phyloP scores from a whole-genome alignment of 2,888 invertebrate species.

The Sipunculus nudus region DNA sequence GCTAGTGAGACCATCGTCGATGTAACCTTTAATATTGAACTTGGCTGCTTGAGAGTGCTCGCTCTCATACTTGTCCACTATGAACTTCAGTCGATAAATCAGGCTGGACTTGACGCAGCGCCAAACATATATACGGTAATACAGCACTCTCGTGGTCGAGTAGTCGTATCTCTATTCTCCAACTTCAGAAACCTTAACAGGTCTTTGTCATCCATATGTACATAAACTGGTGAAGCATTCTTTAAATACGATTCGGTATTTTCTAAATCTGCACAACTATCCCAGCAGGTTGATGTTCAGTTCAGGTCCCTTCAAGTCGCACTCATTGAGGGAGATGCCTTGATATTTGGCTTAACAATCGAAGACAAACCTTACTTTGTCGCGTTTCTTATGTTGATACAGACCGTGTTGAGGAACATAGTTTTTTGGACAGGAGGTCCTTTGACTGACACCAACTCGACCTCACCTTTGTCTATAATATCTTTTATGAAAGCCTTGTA shows the following conservation, averaged over 20 bases:
- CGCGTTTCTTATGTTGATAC: not conserved
- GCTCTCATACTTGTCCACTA: not conserved
- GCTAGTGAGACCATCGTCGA: too few relatives aligned
- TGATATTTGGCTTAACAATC: not conserved
- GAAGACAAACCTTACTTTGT: not conserved
- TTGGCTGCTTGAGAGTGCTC: too few relatives aligned
- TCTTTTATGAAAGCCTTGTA: not conserved
- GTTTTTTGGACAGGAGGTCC: not conserved
- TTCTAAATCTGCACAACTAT: not conserved
- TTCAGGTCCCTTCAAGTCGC: not conserved
- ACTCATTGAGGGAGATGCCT: not conserved
- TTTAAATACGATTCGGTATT: not conserved
- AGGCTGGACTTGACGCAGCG: not conserved
- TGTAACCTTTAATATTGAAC: too few relatives aligned
- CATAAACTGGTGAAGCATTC: not conserved
- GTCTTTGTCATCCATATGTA: not conserved
- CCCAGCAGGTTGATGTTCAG: not conserved
- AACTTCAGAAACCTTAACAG: not conserved
- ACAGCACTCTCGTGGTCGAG: not conserved
- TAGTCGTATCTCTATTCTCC: not conserved
- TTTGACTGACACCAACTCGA: not conserved
- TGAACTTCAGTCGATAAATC: conserved; percentile 8
- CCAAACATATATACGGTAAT: not conserved
- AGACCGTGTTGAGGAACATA: conserved; percentile 1
- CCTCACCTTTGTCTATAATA: not conserved